Percentiles rank a stretch among this genome's conserved stretches.
phyloP scores from a whole-genome alignment of 2,113 vertebrate genomes.

The Globicephala melas region DNA sequence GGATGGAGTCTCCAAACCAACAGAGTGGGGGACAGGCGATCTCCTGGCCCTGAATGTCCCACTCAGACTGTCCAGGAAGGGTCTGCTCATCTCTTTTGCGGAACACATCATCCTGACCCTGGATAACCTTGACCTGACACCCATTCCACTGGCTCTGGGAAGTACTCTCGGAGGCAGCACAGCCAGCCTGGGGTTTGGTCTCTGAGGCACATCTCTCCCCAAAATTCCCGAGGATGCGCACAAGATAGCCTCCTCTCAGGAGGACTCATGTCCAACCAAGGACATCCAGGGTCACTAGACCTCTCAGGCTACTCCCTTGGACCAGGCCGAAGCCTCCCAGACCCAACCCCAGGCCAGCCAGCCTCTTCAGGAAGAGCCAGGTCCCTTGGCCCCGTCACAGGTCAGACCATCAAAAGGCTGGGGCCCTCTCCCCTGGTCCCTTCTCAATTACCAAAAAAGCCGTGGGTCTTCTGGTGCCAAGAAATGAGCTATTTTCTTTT shows the following conservation, averaged over 20 bases:
- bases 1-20: background rate
- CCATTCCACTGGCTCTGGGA: background rate
- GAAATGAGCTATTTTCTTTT: background rate
- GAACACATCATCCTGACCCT: background rate
- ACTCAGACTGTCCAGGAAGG: background rate
- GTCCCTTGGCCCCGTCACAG: background rate
- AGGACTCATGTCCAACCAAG: background rate
- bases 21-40: background rate
- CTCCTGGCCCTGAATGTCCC: background rate
- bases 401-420: background rate
- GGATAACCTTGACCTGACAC: background rate
- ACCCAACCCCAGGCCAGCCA: too few relatives aligned
- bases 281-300: background rate
- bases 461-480: background rate
- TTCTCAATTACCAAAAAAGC: background rate
- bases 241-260: background rate
- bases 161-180: background rate
- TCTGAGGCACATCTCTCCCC: background rate
- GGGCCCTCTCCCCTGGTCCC: background rate
- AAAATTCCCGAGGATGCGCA: background rate
- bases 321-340: background rate
- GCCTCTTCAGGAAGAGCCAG: background rate
- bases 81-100: background rate
- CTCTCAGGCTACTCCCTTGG: background rate
- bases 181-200: background rate